Evolutionary conservation across 2,113 vertebrate genomes (phyloP).

Genomic region (Cinclus cinclus): DNA sequence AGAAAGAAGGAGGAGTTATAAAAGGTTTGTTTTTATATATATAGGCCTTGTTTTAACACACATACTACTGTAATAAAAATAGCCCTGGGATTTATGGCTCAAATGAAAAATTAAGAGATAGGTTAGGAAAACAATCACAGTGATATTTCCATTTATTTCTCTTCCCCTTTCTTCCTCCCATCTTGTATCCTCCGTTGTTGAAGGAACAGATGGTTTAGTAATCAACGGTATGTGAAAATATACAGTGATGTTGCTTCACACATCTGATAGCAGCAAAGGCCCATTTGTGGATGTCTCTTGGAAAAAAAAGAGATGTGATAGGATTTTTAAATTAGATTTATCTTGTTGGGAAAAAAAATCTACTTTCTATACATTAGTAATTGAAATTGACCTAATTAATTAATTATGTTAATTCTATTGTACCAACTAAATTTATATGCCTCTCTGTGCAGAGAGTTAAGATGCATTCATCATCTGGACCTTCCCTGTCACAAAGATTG

Average conservation of each 20-base stretch:
- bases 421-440: not conserved
- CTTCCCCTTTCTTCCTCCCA: not conserved
- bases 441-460: not conserved
- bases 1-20: not conserved
- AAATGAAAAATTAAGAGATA: constrained; percentile 35
- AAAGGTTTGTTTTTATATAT: not conserved
- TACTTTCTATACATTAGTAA: not conserved
- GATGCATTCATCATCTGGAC: not conserved
- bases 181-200: not conserved
- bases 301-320: not conserved
- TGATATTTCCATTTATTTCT: constrained; percentile 2
- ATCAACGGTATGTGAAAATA: constrained; percentile 56
- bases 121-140: not conserved
- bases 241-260: constrained; percentile 40
- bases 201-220: constrained; percentile 57
- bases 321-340: constrained; percentile 3
- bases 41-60: not conserved
- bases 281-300: not conserved
- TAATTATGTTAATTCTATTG: not conserved
- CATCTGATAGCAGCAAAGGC: constrained; percentile 31
- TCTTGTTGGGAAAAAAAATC: not conserved
- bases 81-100: not conserved
- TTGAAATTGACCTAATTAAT: not conserved
- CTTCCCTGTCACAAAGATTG: not conserved
- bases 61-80: constrained; percentile 1